These are phyloP conservation scores for Panthera tigris DNA, from an alignment of 2,113 vertebrate species.

Conservation along the genomic window DNA sequence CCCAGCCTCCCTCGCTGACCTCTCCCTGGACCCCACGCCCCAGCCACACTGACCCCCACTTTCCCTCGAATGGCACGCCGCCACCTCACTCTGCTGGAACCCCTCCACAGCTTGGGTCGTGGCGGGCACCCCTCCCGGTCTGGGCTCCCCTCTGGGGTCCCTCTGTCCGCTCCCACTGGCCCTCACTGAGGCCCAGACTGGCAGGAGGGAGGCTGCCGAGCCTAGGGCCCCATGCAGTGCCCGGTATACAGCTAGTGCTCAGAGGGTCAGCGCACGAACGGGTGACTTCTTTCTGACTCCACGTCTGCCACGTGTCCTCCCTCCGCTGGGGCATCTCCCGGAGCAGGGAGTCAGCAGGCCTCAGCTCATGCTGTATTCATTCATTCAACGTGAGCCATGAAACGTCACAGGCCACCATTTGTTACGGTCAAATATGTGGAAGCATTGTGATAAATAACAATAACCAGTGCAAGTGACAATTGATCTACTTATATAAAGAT, in stretches of 20 bases:
- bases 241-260: neutral
- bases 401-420: neutral
- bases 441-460: neutral
- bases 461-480: accelerated
- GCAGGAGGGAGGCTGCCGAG: neutral
- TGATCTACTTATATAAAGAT: neutral
- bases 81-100: neutral
- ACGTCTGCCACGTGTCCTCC: accelerated
- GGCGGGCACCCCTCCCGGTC: neutral
- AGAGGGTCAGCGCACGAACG: neutral
- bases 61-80: accelerated
- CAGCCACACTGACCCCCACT: neutral
- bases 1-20: neutral
- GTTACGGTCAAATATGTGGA: neutral
- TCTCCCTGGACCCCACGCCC: neutral
- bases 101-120: neutral
- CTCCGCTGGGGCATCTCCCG: neutral
- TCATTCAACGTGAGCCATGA: neutral
- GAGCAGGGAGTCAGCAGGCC: neutral
- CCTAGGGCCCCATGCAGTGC: neutral
- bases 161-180: no score
- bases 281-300: neutral
- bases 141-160: neutral
- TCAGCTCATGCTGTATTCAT: neutral
- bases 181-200: neutral